Conservation (phyloP, 1,140 invertebrate genomes). For the Apocrypta bakeri region DNA sequence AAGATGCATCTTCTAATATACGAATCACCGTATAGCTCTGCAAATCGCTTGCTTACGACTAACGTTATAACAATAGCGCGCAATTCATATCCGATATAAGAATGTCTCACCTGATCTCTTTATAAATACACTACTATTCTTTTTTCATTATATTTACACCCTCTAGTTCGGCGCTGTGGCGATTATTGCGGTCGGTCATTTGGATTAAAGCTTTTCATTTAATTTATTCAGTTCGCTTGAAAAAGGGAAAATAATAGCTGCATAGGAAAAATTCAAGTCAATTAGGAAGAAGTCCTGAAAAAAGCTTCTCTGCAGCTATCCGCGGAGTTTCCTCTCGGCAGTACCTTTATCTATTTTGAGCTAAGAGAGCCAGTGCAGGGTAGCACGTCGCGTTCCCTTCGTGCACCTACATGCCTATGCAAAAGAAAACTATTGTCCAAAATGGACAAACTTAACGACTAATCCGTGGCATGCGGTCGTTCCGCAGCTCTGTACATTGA, state of each 20-base stretch:
- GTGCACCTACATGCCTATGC: too few species aligned
- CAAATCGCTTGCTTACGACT: not conserved
- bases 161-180: not conserved
- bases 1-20: not conserved
- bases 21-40: not conserved
- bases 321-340: not conserved
- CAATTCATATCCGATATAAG: not conserved
- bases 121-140: not conserved
- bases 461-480: not conserved
- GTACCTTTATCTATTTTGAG: not conserved
- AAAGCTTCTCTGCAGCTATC: not conserved
- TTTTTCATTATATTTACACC: not conserved
- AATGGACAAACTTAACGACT: not conserved
- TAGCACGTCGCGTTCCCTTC: not conserved
- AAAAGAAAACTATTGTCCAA: too few species aligned
- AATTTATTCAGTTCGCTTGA: not conserved
- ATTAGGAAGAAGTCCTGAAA: slow-evolving; percentile 17
- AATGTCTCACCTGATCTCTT: slow-evolving; percentile 11
- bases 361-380: not conserved
- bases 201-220: not conserved
- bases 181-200: not conserved
- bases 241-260: not conserved
- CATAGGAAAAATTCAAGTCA: slow-evolving; percentile 24
- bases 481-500: slow-evolving; percentile 8
- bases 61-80: not conserved